Evolutionary conservation across 2,888 invertebrate species (phyloP), one percentile per base, ranked within the genome.

Genomic region (Rotaria magnacalcarata): DNA sequence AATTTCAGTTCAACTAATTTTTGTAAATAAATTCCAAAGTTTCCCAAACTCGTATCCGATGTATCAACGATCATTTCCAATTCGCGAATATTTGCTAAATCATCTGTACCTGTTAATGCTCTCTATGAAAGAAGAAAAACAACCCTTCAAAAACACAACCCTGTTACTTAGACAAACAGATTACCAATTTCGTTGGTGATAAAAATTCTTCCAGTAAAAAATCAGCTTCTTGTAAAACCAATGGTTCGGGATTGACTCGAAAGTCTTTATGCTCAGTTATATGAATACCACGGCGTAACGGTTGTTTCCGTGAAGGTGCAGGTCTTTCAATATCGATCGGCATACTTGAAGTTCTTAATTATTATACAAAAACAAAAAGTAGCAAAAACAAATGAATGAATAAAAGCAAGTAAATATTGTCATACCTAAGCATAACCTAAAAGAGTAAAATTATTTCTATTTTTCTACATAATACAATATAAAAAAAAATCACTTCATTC

Each of bases 21-120:
- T 54, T 90, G 90, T 84, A 91, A 87, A 56, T 90, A 88, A 54
- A 89, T 88, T 41, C 91, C 91, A 88, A 91, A 91, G 88, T 91
- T 91, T 54, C 91, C 91, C 21, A 91, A 89, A 88, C 91, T 91
- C 14, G 90, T 90, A 85, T 90, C 90, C 52, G 89, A 88, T 24
- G 91, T 90, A 87, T 91, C 89, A 7, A 91, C 91, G 87, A 90
- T 90, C 89, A 91, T 88, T 87, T 91, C 91, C 85, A 91, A 87
- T 74, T 88, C 89, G n/a, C 88, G 87, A 11, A 91, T 90, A 58
- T 89, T 88, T 67, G 90, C 89, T 54, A 91, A 88, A 87, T 91
- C 89, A 75, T 91, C 90, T 27, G 89, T 89, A 27, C 91, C 91
- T 24, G 91, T 90, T 85, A 91, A 87, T 3, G 89, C 89, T 88